Base-by-base conservation (phyloP, 2,888 invertebrate species). In the Polymixis flavicincta region DNA sequence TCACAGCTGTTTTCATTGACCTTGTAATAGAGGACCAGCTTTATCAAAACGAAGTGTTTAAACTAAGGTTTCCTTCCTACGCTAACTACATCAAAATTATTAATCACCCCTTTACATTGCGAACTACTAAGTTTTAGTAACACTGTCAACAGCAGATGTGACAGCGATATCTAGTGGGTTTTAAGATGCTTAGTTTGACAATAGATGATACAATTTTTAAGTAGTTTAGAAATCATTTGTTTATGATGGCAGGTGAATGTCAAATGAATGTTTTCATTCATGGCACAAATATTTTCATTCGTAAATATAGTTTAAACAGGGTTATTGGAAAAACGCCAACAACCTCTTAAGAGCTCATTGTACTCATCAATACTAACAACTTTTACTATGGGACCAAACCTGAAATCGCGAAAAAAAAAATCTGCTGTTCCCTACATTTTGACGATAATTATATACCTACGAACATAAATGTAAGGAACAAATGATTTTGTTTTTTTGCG, bases 41-140 rank as follows among this genome's bases (percentile, higher is more conserved):
- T 17, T 13, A 75, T 22, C 6, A 9, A 28, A 60, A 64, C 19
- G 7, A 25, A 59, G 22, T 68, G 9, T 76, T 76, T n/a, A 50
- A 65, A 69, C 50, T 37, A 7, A 57, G 25, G 42, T 61, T 60
- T 42, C 52, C 70, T 54, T 37, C 22, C 32, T 32, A 42, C 22
- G n/a, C 42, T 22, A 55, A 64, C 60, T 55, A 48, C 28, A 63
- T 57, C 45, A 71, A 59, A 70, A 81, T 70, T 66, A 84, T 76
- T 72, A 82, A 76, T 76, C 42, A 64, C 60, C 72, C 50, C 55
- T n/a, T 67, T 60, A 79, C 69, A 64, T 74, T 64, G 42, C 64
- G n/a, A 81, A 76, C 76, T 72, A 67, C 69, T 45, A 75, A 84
- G 84, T 76, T 76, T 67, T 50, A 67, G 76, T 61, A 59, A 76